Evolutionary conservation across 2,797 vertebrate genomes (phyloP).

Genomic region (Intellagama lesueurii): DNA sequence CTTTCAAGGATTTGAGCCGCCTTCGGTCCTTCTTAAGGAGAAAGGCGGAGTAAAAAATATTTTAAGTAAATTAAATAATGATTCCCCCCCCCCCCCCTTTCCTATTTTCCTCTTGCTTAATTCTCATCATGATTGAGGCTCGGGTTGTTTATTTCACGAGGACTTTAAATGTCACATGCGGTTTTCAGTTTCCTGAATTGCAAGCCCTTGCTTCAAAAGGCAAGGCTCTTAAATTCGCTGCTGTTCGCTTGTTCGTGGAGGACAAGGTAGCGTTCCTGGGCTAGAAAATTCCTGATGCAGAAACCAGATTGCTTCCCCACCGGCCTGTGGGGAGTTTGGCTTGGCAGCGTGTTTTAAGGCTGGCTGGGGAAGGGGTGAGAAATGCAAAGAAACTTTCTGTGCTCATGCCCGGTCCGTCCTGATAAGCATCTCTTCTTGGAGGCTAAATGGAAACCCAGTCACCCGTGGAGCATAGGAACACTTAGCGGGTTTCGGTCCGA

Average conservation of each 20-base stretch:
- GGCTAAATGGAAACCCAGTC: neutral
- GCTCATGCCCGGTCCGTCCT: neutral
- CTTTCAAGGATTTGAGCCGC: too few relatives aligned
- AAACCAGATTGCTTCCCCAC: neutral
- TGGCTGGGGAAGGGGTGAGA: neutral
- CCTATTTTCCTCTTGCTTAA: too few relatives aligned
- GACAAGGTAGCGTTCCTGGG: too few relatives aligned
- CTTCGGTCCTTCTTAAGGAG: too few relatives aligned
- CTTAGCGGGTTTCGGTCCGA: neutral
- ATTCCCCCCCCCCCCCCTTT: too few relatives aligned
- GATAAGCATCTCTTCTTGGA: neutral
- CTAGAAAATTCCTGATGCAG: neutral
- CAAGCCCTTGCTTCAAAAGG: neutral
- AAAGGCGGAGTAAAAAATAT: too few relatives aligned
- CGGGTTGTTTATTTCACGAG: neutral
- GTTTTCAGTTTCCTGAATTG: conserved; percentile 6
- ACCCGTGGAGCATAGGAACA: neutral
- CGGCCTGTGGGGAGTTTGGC: neutral
- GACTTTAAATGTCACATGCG: neutral
- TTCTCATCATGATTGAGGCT: too few relatives aligned
- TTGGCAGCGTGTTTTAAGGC: neutral
- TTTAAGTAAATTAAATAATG: too few relatives aligned
- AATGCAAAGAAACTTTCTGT: neutral
- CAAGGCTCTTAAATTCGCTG: fast-evolving
- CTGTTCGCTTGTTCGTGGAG: neutral